Base-by-base conservation (phyloP, 1,140 invertebrate genomes). In the Psilanteris sp. region DNA sequence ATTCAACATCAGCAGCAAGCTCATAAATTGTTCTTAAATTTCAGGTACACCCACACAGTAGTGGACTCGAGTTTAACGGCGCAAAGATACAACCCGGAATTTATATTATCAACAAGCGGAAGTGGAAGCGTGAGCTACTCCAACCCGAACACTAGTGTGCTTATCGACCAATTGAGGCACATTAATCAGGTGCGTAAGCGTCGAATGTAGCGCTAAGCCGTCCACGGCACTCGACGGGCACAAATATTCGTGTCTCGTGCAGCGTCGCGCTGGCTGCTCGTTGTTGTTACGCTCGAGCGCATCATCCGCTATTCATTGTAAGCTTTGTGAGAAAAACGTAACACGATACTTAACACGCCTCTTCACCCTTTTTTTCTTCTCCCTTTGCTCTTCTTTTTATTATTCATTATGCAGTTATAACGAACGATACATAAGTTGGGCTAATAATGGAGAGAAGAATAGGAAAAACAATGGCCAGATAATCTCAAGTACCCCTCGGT, bases 31-130 rank as follows among this genome's bases (percentile, higher is more conserved):
- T 64, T 41, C n/a, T 61, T 13, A 43, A 43, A 66, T 78, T 52
- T 78, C 83, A 93, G 92, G 77, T 93, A 93, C 74, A 90, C 89
- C 4, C 92, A 92, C 81, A 91, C 90, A 1, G 89, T 92, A 1
- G 91, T 91, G 2, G 90, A 91, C 44, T 89, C 90, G 15, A 91
- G 90, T 41, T 73, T 91, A 20, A 89, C 86, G 29, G 90, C 90
- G 8, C 92, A 93, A 70, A 91, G 90, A 81, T 93, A 93, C 84
- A 93, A 93, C 81, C 92, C 92, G 1, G 92, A 93, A 84, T 89
- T 93, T 71, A 89, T 89, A 54, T 81, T 90, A 43, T 85, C 83
- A 8, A 77, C 87, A 27, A 80, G 71, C 54, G 64, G 59, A 78
- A 64, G 46, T 82, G 59, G 72, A 84, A 46, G 84, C 87, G 57